These are phyloP conservation scores for Amblyopsis hoosieri DNA, from an alignment of 2,797 vertebrate species.

Conservation along the genomic window DNA sequence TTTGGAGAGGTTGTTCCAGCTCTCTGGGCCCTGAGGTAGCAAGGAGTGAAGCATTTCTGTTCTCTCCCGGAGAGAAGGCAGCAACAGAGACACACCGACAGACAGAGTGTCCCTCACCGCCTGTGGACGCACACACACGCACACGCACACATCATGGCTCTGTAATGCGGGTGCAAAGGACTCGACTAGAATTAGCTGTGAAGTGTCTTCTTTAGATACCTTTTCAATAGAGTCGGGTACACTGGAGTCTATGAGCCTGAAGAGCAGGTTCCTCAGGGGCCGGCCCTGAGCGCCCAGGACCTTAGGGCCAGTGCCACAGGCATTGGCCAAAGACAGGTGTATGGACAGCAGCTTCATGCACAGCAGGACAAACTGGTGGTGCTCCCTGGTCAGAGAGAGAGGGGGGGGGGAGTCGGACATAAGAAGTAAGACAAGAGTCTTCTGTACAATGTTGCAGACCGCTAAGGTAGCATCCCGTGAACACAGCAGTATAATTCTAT, in stretches of 20 bases:
- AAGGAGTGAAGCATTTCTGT: constrained; percentile 84
- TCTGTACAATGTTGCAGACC: too few relatives aligned
- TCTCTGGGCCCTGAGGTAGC: constrained; percentile 84
- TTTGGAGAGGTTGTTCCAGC: constrained; percentile 83
- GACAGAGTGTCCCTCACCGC: constrained; percentile 83
- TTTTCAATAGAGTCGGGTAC: constrained; percentile 84
- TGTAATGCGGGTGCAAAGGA: neutral
- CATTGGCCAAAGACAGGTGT: constrained; percentile 84
- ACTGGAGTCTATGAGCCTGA: constrained; percentile 83
- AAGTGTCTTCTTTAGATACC: constrained; percentile 50
- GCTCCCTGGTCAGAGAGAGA: constrained; percentile 69
- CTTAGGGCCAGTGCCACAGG: constrained; percentile 80
- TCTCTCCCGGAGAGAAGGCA: constrained; percentile 84
- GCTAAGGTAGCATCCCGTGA: neutral
- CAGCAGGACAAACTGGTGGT: constrained; percentile 83
- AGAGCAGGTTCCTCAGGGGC: constrained; percentile 82
- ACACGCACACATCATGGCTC: constrained; percentile 16
- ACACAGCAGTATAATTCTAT: neutral
- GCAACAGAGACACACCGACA: constrained; percentile 80
- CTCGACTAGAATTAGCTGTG: neutral
- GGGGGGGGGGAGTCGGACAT: neutral
- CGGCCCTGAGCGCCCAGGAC: constrained; percentile 81
- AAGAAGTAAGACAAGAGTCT: too few relatives aligned
- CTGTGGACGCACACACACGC: constrained; percentile 55
- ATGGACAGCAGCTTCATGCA: constrained; percentile 85